Base-by-base conservation (phyloP, 2,888 invertebrate species). In the Cheilosia grossa region DNA sequence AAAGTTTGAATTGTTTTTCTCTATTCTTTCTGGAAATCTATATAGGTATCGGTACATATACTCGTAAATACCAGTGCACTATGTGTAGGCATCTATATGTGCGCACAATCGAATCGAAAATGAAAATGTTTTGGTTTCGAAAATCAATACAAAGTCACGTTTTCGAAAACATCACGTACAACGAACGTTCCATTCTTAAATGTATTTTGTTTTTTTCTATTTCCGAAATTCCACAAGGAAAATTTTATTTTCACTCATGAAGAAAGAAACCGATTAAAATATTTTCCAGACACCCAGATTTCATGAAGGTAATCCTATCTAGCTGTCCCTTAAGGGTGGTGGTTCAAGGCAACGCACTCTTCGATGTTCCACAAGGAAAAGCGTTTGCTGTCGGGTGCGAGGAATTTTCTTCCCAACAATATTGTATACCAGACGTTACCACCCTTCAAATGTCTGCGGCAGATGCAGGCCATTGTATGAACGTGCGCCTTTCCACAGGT, bases 91-190 rank as follows among this genome's bases (percentile, higher is more conserved):
- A 54, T 17, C n/a, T 67, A 67, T 67, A 67, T 49, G 42, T 78
- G 40, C 44, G 64, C 40, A 80, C 70, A 81, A 75, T 75, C 56
- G 66, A 70, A 75, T 72, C 77, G 73, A 82, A 86, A 86, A 86
- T 72, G 86, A 77, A 53, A 81, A 81, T 81, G 77, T 86, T 86
- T 86, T 82, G 58, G 42, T 82, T 82, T 69, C 88, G 89, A 89
- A 89, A 91, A 91, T 91, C 91, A 91, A 91, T 91, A 91, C 88
- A 90, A 91, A 91, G 91, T 91, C 91, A 91, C 91, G 91, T 91
- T 91, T 91, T 89, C 82, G 87, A 88, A 90, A 91, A 91, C 88
- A 91, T 91, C 91, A 91, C 91, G 91, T 91, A 81, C 70, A 13
- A 51, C 58, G 44, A 54, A 33, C 72, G 67, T 67, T 54, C 53